Evolutionary conservation across 1,140 invertebrate genomes (phyloP), one percentile per base, ranked within the genome.

Genomic region (Lasioglossum baleicum): DNA sequence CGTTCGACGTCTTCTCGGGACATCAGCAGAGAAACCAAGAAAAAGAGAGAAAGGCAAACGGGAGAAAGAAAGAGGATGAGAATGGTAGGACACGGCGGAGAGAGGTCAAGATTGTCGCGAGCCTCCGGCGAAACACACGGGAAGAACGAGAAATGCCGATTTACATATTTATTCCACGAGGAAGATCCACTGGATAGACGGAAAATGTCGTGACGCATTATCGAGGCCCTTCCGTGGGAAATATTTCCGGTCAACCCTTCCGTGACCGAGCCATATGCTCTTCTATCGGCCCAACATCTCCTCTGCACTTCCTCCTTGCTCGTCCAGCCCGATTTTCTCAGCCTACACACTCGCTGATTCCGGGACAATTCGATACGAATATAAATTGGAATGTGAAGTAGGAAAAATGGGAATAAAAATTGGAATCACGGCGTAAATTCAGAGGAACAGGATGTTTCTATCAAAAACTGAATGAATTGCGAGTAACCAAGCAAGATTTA

Each of bases 111-210:
- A 85, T 81, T 64, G 76, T 66, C 61, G 77, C 64, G 79, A 61
- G 72, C 51, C 58, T 67, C 58, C 58, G 80, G 67, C 72, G 82
- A 72, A 71, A 72, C 61, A 72, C 61, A 56, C 77, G 75, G 72
- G 22, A 66, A 65, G 65, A 61, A 78, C 73, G 72, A 83, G 80
- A 83, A 80, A 69, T 67, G 48, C 72, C 84, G 77, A 89, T 89
- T 89, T 89, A 84, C 88, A 89, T 89, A 89, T 88, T 89, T 89
- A 89, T 89, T 85, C 80, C 82, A 86, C 87, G 87, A 89, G 63
- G 74, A 83, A 89, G 88, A 88, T 89, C 81, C 73, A 15, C 31
- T 60, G 70, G 84, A 89, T 87, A 88, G 81, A 87, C 53, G 80
- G 87, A 85, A 88, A 85, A 87, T 78, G 76, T 88, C 85, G 88